Evolutionary conservation across 35 echinoderm and acorn worm species (phyloP), one percentile per base, ranked within the genome.

Genomic region (Heliocidaris erythrogramma): DNA sequence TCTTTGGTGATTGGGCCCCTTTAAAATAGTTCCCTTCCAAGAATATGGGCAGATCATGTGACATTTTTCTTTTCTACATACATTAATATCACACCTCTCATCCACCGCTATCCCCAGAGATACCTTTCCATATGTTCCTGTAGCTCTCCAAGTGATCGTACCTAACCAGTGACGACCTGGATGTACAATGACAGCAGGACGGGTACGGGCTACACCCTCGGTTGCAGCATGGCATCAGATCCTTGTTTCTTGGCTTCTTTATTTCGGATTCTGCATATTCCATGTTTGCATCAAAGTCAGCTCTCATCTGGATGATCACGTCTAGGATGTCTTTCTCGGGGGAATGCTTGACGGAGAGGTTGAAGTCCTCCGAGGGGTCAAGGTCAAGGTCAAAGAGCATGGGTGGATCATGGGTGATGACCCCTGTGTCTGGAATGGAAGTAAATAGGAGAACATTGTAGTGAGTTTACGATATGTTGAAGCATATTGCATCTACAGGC

Each of bases 201-300:
- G 35, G 35, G 35, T 42, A 42, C 3, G 35, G 35, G 35, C 0
- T 42, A 85, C 96, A 97, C 13, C 95, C 90, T 48, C 53, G 85
- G 42, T 96, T 97, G 94, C 96, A 97, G 69, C 96, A 97, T 10
- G 96, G 96, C 47, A 95, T 95, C 31, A 94, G 85, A 48, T 61
- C 86, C 5, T 56, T 85, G 90, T 48, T 94, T 6, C 30, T 7
- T n/a, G 88, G 95, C 17, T 48, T 90, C 17, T n/a, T 53, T 24
- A 93, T 96, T 69, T 97, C 92, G 2, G 93, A 94, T 78, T 92
- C 69, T 92, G 95, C 95, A 30, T 47, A 97, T 24, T 94, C 91
- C 95, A 97, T 94, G 5, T 86, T 94, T 31, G 61, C 42, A n/a
- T 97, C 96, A 96, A 96, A 97, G 21, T 92, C 16, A 14, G 47